Conservation (phyloP, 35 echinoderm and acorn worm genomes). For the Acanthaster planci region DNA sequence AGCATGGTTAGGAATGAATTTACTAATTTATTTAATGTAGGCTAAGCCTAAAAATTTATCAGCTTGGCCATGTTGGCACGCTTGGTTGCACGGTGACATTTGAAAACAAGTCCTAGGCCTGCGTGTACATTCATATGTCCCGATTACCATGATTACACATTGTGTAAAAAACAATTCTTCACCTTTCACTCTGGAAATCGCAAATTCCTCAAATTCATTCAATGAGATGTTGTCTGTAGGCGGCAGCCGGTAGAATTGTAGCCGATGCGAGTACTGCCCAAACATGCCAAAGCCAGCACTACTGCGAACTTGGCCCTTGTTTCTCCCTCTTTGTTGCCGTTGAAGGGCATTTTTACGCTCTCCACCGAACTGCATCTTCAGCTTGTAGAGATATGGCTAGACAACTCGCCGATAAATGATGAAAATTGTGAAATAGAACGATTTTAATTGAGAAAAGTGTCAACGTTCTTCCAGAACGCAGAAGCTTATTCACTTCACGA, state of each 20-base stretch:
- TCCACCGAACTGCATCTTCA: conserved; percentile 47
- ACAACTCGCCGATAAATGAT: not conserved
- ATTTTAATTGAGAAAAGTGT: not conserved
- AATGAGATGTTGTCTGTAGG: conserved; percentile 89
- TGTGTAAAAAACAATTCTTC: not conserved
- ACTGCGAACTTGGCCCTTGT: conserved; percentile 21
- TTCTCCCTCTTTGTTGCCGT: conserved; percentile 33
- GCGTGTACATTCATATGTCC: too few species aligned
- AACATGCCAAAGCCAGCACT: not conserved
- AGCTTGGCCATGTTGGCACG: too few species aligned
- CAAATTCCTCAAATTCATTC: conserved; percentile 92
- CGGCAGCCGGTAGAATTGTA: conserved; percentile 86
- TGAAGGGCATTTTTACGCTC: conserved; percentile 28
- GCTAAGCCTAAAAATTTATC: too few species aligned
- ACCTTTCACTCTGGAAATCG: conserved; percentile 86
- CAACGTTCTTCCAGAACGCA: not conserved
- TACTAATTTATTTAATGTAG: too few species aligned
- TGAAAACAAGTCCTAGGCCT: too few species aligned
- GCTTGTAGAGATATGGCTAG: not conserved
- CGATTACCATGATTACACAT: too few species aligned
- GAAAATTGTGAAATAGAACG: not conserved
- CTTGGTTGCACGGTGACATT: too few species aligned
- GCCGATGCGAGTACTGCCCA: conserved; percentile 49
- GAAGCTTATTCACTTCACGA: not conserved
- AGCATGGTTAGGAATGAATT: too few species aligned